A percentile compares a stretch with the other conserved stretches of the same genome.
Evolutionary conservation across 2,888 invertebrate genomes (phyloP).

Genomic region (Athalia circularis): DNA sequence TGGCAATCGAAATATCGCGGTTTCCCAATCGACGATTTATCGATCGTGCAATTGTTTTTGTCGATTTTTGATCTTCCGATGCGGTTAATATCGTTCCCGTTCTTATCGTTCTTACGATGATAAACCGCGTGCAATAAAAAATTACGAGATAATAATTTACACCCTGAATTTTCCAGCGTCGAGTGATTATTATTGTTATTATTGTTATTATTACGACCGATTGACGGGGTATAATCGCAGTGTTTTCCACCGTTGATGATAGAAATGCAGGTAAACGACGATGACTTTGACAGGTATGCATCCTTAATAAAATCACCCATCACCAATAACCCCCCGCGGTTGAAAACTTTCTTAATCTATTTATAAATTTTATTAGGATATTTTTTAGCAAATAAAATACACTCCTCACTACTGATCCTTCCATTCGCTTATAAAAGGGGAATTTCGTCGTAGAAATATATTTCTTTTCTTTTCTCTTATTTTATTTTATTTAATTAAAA

Average conservation of each 20-base stretch:
- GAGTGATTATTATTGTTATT: too few species aligned
- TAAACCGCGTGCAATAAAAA: too few species aligned
- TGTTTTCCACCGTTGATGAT: conserved; percentile 35
- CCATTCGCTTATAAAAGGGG: conserved; percentile 26
- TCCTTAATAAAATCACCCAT: conserved; percentile 73
- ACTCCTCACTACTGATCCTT: conserved; percentile 44
- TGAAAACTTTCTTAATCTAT: conserved; percentile 14
- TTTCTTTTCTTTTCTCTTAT: neutral
- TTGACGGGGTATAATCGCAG: conserved; percentile 3
- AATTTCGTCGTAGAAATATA: conserved; percentile 47
- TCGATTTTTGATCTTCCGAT: neutral
- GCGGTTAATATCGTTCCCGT: too few species aligned
- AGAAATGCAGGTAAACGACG: conserved; percentile 30
- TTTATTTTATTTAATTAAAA: neutral
- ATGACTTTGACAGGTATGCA: conserved; percentile 61
- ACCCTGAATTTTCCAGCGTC: too few species aligned
- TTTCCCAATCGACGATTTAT: neutral
- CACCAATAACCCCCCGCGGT: conserved; percentile 66
- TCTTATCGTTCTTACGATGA: too few species aligned
- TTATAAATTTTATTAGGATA: neutral
- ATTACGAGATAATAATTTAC: too few species aligned
- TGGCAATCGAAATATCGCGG: neutral
- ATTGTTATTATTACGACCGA: conserved; percentile 40
- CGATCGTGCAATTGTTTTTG: neutral
- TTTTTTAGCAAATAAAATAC: conserved; percentile 21